These are phyloP conservation scores for Fragum fragum DNA, from an alignment of 2,888 invertebrate species.

Conservation along the genomic window DNA sequence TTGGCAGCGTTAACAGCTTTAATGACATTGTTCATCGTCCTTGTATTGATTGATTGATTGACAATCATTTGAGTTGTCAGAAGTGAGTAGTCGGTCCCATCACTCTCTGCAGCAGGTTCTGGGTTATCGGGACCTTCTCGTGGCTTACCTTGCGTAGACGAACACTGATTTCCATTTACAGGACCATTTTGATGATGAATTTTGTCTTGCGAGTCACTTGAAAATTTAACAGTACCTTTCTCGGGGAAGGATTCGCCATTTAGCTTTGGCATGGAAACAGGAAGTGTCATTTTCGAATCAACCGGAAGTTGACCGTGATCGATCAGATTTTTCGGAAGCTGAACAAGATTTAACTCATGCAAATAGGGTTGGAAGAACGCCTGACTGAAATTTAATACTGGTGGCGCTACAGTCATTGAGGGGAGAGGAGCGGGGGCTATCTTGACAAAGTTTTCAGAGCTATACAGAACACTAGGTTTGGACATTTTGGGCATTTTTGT, in stretches of 20 bases:
- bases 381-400: slow-evolving; percentile 11
- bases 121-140: background rate
- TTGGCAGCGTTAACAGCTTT: background rate
- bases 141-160: background rate
- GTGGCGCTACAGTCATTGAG: slow-evolving; percentile 19
- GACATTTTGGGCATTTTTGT: background rate
- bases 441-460: background rate
- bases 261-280: background rate
- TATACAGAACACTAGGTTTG: background rate
- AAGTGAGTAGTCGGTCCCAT: background rate
- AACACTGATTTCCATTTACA: background rate
- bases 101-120: background rate
- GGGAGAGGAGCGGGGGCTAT: background rate
- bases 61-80: background rate
- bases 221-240: background rate
- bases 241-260: background rate
- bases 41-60: background rate
- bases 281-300: slow-evolving; percentile 23
- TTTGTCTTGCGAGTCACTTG: background rate
- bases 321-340: background rate
- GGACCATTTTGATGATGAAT: background rate
- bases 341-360: slow-evolving; percentile 16
- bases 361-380: slow-evolving; percentile 2
- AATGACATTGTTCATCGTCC: background rate
- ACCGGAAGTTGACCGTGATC: background rate